A percentile compares a stretch with the other conserved stretches of the same genome.
Evolutionary conservation across 1,140 invertebrate genomes (phyloP).

Genomic region (Phenacoccus solenopsis): DNA sequence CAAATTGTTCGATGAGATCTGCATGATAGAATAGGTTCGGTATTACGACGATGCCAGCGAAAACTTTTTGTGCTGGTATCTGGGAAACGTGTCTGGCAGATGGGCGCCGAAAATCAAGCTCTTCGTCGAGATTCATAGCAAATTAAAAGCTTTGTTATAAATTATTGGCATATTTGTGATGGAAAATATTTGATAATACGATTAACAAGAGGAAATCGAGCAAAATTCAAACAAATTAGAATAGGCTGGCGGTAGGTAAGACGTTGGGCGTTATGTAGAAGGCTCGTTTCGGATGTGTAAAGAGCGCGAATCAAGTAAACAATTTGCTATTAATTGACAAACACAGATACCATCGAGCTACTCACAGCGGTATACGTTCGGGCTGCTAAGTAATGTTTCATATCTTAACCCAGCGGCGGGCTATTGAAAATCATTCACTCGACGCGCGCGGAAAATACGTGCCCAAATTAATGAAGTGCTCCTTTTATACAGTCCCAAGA

Average conservation of each 20-base stretch:
- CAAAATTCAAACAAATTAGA: not conserved
- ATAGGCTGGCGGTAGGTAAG: no score
- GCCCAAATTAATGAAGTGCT: not conserved
- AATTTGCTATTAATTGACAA: slow-evolving; percentile 3
- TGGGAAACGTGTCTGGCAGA: no score
- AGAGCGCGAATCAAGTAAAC: not conserved
- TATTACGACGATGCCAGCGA: no score
- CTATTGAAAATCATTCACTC: not conserved
- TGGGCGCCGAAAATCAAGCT: no score
- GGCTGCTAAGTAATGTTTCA: not conserved
- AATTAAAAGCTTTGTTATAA: not conserved
- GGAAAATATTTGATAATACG: not conserved
- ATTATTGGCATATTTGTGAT: not conserved
- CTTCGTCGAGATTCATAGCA: not conserved
- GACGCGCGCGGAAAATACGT: not conserved
- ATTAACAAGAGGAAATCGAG: not conserved
- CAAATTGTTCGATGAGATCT: not conserved
- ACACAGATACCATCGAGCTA: not conserved
- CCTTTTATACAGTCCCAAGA: not conserved
- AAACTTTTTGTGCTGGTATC: no score
- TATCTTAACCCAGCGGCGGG: not conserved
- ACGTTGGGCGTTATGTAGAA: no score
- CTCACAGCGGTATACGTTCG: no score
- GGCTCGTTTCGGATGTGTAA: no score
- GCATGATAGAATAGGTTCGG: no score